A percentile compares a stretch with the other conserved stretches of the same genome.
phyloP scores from a whole-genome alignment of 2,888 invertebrate genomes.

The Tetheella fluctuosa region DNA sequence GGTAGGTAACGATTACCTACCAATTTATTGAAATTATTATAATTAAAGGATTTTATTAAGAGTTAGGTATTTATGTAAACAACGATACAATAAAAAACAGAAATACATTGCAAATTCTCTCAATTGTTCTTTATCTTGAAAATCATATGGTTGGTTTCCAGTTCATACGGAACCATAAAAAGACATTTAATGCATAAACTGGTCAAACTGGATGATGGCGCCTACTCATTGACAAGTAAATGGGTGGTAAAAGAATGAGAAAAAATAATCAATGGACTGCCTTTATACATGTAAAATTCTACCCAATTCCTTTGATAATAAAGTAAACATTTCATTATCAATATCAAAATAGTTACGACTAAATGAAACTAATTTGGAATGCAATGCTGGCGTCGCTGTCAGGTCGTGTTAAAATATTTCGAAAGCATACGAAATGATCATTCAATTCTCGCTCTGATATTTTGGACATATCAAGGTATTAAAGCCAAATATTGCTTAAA shows the following conservation, averaged over 20 bases:
- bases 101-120: no score
- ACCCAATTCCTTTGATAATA: accelerated
- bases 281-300: constrained; percentile 18
- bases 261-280: constrained; percentile 44
- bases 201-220: constrained; percentile 60
- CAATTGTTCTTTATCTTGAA: not conserved
- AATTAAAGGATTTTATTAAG: no score
- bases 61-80: no score
- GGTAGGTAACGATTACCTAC: no score
- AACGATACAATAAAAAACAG: no score
- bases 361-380: constrained; percentile 22
- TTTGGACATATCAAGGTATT: constrained; percentile 24
- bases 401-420: constrained; percentile 49
- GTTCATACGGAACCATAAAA: not conserved
- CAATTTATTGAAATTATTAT: no score
- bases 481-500: constrained; percentile 36
- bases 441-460: constrained; percentile 47
- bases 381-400: constrained; percentile 23
- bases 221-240: constrained; percentile 64
- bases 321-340: constrained; percentile 14
- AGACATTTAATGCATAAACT: constrained; percentile 25
- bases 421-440: constrained; percentile 39
- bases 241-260: constrained; percentile 47
- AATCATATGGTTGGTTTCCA: not conserved
- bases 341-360: constrained; percentile 15